These are phyloP conservation scores for Phaethornis superciliosus DNA, from an alignment of 2,113 vertebrate species.

Conservation along the genomic window DNA sequence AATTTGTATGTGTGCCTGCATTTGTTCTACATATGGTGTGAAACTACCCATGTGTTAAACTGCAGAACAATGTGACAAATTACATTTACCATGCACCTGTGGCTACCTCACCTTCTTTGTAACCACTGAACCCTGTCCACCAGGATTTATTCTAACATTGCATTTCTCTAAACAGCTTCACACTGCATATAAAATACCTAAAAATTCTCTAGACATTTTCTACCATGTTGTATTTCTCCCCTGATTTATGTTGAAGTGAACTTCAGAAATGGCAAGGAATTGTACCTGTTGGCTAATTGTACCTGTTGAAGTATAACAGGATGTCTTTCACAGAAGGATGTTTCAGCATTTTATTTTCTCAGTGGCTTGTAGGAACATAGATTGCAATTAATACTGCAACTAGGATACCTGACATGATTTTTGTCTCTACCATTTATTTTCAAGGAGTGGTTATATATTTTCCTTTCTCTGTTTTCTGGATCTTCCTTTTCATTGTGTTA, in stretches of 20 bases:
- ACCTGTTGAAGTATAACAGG: neutral
- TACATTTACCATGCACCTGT: constrained; percentile 61
- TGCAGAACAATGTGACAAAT: constrained; percentile 63
- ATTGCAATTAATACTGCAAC: neutral
- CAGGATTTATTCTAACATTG: constrained; percentile 50
- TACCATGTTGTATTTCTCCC: neutral
- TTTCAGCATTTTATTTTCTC: neutral
- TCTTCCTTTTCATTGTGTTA: neutral
- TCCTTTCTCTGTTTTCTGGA: neutral
- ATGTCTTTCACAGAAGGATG: neutral
- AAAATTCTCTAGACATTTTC: neutral
- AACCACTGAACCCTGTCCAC: constrained; percentile 33
- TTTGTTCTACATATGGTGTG: constrained; percentile 37
- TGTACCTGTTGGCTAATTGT: neutral
- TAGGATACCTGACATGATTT: neutral
- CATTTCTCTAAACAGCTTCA: constrained; percentile 10
- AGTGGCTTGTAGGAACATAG: neutral
- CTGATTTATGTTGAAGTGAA: neutral
- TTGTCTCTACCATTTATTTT: neutral
- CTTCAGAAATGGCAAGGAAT: neutral
- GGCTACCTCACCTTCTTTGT: constrained; percentile 52
- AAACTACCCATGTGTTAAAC: constrained; percentile 56
- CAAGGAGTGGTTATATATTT: neutral
- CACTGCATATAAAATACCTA: neutral
- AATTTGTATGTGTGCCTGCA: neutral